Evolutionary conservation across 2,888 invertebrate genomes (phyloP), one percentile per base, ranked within the genome.

Genomic region (Dynastes grantii): DNA sequence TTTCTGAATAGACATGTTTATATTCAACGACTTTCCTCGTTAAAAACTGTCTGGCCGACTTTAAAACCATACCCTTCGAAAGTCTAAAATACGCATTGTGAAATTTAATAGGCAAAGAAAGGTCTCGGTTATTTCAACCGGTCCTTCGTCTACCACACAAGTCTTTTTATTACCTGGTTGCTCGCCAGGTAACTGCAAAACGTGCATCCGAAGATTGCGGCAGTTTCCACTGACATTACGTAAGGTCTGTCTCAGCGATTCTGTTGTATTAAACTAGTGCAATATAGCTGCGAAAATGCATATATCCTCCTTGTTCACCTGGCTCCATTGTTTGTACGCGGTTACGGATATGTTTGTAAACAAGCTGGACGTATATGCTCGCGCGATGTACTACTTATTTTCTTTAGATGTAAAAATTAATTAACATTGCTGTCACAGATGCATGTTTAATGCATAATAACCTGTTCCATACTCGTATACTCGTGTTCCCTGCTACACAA

Each of bases 141-240:
- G 55, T 58, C 55, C 55, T 58, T n/a, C 55, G 22, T 22, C 22
- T 16, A 9, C 55, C 55, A 22, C 9, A 8, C 45, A 45, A 11
- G 11, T 45, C 22, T 58, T 22, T 58, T 58, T 58, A 22, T 58
- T 58, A 58, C 22, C 55, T 22, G 55, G 55, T 8, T 22, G 16
- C 55, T 22, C 55, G 27, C 22, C 55, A 58, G 55, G 16, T 58
- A 58, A 16, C 55, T 58, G 55, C 55, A 58, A 58, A 58, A 58
- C 55, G 5, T 58, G 22, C 55, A 58, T 22, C 22, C 8, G 22
- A 58, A 58, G 16, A 27, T 58, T 58, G 22, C 55, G 55, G 55
- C 55, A 58, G 22, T 58, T 58, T 22, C 55, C 55, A 58, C 55
- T 58, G 22, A 9, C 55, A 22, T 58, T 58, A 58, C 55, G n/a